Conservation (phyloP, 2,113 vertebrate species). For the Periophthalmodon schlosseri region DNA sequence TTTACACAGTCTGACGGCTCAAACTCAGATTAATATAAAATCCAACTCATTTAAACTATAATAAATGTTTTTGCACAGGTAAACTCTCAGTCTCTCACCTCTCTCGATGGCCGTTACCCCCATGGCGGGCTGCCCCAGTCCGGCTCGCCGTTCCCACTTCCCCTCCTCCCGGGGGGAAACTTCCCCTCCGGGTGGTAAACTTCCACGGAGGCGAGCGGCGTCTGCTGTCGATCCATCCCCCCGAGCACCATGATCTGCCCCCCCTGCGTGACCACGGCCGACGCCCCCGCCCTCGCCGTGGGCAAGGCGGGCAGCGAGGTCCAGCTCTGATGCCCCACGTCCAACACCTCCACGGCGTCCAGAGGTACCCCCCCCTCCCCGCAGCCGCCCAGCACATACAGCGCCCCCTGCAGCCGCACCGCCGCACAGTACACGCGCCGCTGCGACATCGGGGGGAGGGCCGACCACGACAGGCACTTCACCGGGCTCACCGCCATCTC, state of each 20-base stretch:
- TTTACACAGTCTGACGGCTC: too few species aligned
- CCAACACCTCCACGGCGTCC: conserved; percentile 86
- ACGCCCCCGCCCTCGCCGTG: conserved; percentile 87
- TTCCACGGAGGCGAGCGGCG: conserved; percentile 90
- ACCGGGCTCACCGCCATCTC: conserved; percentile 83
- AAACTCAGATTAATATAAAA: too few species aligned
- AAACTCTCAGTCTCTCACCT: too few species aligned
- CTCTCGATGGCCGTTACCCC: conserved; percentile 89
- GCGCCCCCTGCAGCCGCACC: conserved; percentile 81
- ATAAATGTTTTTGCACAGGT: too few species aligned
- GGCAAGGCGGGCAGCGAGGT: conserved; percentile 83
- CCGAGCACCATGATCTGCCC: conserved; percentile 89
- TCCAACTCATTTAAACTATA: too few species aligned
- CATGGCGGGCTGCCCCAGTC: conserved; percentile 92
- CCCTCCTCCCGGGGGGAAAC: conserved; percentile 90
- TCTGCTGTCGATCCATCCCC: conserved; percentile 90
- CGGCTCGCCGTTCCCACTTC: conserved; percentile 89
- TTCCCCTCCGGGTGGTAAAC: conserved; percentile 90
- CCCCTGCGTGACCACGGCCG: conserved; percentile 80
- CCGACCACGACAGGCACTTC: conserved; percentile 86
- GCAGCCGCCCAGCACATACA: conserved; percentile 94
- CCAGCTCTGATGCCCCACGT: conserved; percentile 87
- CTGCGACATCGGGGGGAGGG: conserved; percentile 89
- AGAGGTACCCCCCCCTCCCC: conserved; percentile 84
- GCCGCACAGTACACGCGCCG: conserved; percentile 91